Evolutionary conservation across 2,888 invertebrate genomes (phyloP), one percentile per base, ranked within the genome.

Genomic region (Furcula furcula): DNA sequence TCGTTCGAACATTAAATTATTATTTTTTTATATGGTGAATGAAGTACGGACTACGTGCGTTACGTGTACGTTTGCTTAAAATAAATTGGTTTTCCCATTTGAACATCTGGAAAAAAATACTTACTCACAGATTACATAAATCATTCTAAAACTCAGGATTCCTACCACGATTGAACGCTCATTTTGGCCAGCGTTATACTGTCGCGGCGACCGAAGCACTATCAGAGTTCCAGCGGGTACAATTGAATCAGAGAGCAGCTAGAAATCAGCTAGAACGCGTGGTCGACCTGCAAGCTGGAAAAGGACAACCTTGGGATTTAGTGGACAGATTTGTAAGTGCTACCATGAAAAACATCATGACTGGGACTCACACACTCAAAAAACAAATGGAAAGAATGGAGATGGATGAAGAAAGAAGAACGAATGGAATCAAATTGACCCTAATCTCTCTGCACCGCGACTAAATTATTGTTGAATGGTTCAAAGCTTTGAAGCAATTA

Each of bases 131-230:
- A n/a, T n/a, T n/a, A n/a, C n/a, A n/a, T n/a, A n/a, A n/a, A n/a
- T n/a, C n/a, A n/a, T n/a, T n/a, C 16, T 31, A 43, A 34, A 50
- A 59, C 48, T 59, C 48, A 93, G 93, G 93, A 39, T 93, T 92
- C 62, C 84, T 93, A 26, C 95, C 95, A 2, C 90, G 92, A 50
- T 70, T 93, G 53, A 91, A 91, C 59, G 91, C 90, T 2, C 90
- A 91, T 65, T 91, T 91, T 51, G 95, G 95, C 0, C 93, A 94
- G 69, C 90, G 94, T 26, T 94, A 91, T 72, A 90, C 92, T 1
- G 92, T 94, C 4, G 89, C 91, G 25, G 94, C 94, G 0, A 93
- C 93, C 0, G 93, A 94, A 68, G 94, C 92, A 0, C 69, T 95
- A 14, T 92, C 94, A 0, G 92, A 93, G 63, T 94, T 94, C 59